A percentile compares a stretch with the other conserved stretches of the same genome.
These are phyloP conservation scores for Drosophila pachea DNA, from an alignment of 1,140 invertebrate genomes.

Conservation along the genomic window DNA sequence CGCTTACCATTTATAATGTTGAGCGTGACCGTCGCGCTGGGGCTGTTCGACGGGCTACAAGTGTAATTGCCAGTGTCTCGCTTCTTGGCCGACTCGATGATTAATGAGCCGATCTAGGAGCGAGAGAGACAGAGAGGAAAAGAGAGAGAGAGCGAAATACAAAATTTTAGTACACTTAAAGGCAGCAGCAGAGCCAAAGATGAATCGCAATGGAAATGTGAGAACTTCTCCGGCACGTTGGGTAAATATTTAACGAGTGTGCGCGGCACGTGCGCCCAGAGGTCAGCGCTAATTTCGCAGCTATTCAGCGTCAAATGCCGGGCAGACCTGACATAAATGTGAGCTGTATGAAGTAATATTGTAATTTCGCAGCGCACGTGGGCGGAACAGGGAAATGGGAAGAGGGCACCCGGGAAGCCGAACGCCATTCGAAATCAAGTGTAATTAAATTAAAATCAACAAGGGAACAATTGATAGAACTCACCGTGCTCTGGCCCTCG, in stretches of 20 bases:
- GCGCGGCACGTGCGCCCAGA: constrained; percentile 19
- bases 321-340: constrained; percentile 45
- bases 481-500: constrained; percentile 77
- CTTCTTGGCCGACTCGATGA: constrained; percentile 79
- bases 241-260: constrained; percentile 59
- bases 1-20: constrained; percentile 79
- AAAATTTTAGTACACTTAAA: background rate
- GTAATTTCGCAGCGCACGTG: constrained; percentile 32
- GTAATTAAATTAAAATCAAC: constrained; percentile 75
- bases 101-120: constrained; percentile 79
- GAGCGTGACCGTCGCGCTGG: constrained; percentile 78
- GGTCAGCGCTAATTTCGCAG: constrained; percentile 16
- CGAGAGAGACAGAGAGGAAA: too few relatives aligned
- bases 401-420: background rate
- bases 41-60: constrained; percentile 78
- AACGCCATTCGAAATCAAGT: constrained; percentile 58
- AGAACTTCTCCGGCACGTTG: constrained; percentile 39
- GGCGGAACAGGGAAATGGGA: constrained; percentile 1
- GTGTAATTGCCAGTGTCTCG: constrained; percentile 79
- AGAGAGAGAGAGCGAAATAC: too few relatives aligned
- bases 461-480: constrained; percentile 61
- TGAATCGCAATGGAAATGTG: constrained; percentile 24
- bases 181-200: constrained; percentile 26
- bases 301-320: constrained; percentile 16
- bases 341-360: constrained; percentile 64